Evolutionary conservation across 2,113 vertebrate genomes (phyloP), one percentile per base, ranked within the genome.

Genomic region (Leptobrachium leishanense): DNA sequence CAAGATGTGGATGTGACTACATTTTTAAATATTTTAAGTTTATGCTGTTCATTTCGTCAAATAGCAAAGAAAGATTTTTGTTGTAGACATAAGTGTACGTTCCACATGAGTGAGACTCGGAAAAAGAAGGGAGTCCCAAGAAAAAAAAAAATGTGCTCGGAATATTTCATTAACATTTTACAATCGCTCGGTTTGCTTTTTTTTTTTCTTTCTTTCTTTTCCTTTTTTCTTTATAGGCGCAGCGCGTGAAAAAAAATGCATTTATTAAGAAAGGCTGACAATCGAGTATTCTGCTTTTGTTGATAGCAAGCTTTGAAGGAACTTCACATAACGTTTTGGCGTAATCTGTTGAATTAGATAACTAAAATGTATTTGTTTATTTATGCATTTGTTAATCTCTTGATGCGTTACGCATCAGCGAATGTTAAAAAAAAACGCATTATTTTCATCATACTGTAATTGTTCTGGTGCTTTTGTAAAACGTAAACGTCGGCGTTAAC

Each of bases 21-120:
- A 96, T 96, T 97, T 93, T 96, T 95, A 99, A 99, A 96, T 95
- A 98, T 96, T 94, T 94, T 91, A 89, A 90, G 92, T 95, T 92
- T 91, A 95, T 92, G 92, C 92, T 95, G 93, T 94, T 94, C 94
- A 94, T 94, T 94, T 92, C 92, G 90, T 90, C 94, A 92, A 59
- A 92, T 92, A 93, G 93, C 94, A 90, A 91, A 92, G 92, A 92
- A 92, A 91, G 89, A 90, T 90, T 92, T 74, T 93, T 93, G 93
- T 94, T 94, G 92, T 89, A 94, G 92, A 94, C 94, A 94, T 94
- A 92, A 94, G 93, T 94, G 92, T 94, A 93, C 90, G 93, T 94
- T 94, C 93, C 92, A 94, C 92, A 90, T 92, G 89, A 94, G 86
- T 88, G 91, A 89, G 88, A 90, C 92, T 91, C 93, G 91, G 92